Evolutionary conservation across 2,113 vertebrate genomes (phyloP).

Genomic region (Hydrolagus affinis): DNA sequence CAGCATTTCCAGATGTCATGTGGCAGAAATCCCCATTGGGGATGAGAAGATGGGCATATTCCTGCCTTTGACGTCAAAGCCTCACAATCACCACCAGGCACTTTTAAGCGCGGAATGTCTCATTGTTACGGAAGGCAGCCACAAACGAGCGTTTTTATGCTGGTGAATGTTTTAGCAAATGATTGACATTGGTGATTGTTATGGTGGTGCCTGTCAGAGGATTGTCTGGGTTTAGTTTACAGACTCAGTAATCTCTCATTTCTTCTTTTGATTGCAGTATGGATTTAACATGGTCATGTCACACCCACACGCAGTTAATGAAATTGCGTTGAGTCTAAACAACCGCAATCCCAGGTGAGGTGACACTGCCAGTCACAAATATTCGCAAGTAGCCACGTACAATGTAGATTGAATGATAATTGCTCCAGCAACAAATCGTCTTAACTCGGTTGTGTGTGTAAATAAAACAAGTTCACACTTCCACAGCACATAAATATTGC

Average conservation of each 20-base stretch:
- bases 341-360: conserved; percentile 91
- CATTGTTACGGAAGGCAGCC: background rate
- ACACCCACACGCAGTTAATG: conserved; percentile 89
- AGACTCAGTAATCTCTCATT: background rate
- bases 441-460: too few species aligned
- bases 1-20: background rate
- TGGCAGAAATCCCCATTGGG: too few species aligned
- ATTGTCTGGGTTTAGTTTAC: background rate
- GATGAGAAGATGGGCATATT: background rate
- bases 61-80: background rate
- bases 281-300: conserved; percentile 99
- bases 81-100: background rate
- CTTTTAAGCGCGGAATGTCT: background rate
- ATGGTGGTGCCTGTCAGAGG: too few species aligned
- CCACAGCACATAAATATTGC: too few species aligned
- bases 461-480: too few species aligned
- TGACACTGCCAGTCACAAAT: background rate
- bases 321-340: conserved; percentile 91
- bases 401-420: background rate
- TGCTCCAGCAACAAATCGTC: background rate
- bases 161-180: background rate
- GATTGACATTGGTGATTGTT: too few species aligned
- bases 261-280: conserved; percentile 58
- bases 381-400: background rate
- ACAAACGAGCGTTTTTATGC: too few species aligned